Evolutionary conservation across 1,140 invertebrate species (phyloP), one percentile per base, ranked within the genome.

Genomic region (Anagrus nilaparvatae): DNA sequence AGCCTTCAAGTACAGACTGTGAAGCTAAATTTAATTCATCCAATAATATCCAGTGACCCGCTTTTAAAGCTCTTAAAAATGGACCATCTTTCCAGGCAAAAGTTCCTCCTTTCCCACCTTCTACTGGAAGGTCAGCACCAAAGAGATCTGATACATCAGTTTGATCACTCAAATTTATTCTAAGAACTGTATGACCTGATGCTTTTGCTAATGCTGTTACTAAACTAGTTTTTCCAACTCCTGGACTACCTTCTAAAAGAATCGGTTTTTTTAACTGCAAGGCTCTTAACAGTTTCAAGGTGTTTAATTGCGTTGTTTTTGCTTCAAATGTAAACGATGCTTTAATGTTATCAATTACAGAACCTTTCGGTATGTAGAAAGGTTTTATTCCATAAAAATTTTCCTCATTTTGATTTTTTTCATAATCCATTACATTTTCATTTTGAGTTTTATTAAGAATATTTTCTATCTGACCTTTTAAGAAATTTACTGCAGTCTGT

Each of bases 21-120:
- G 94, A 96, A 0, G 97, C 96, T 43, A 99, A 71, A 74, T 99
- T 99, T 38, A 99, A 70, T 72, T 99, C 97, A 65, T 99, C 97
- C n/a, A 99, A 69, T 12, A 99, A 71, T 52, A 99, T 86, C 97
- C 97, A 99, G 53, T 91, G 76, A 3, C 91, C 88, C 34, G 82
- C 74, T 71, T 93, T 91, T 1, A 99, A 68, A 3, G 96, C 97
- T 46, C 81, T 81, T 13, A 99, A 65, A 44, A 99, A 78, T 1
- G 94, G 95, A 6, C 97, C 97, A 70, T 99, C 94, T 54, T 84
- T 77, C 89, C 97, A 99, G 7, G 79, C 77, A 74, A 99, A 99
- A 44, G 83, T 79, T 10, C 92, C 92, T 43, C 78, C 76, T 40
- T 70, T 69, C 0, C 76, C 79, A 44, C 91, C 89, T 73, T 96